Evolutionary conservation across 2,888 invertebrate species (phyloP), one percentile per base, ranked within the genome.

Genomic region (Podabrus alpinus): DNA sequence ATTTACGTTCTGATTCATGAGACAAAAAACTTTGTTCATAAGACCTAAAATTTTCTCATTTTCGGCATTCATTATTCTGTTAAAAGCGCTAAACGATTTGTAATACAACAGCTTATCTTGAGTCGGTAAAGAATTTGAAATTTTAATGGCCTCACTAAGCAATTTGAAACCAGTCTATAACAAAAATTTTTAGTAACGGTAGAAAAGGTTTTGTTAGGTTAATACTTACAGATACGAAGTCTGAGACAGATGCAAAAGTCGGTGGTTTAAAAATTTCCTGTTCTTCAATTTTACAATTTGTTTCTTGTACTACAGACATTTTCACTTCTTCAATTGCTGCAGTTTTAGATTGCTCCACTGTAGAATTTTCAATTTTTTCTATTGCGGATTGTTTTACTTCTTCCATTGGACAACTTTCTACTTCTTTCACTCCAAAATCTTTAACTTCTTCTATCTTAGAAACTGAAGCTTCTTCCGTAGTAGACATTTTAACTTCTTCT

Each of bases 11-110:
- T 92, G 84, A 29, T 91, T 90, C 77, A 91, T 89, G 75, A 88
- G 86, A 79, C 88, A 86, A 78, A 93, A 80, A 80, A 91, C 86
- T 83, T 89, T 84, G 80, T 91, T 89, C 84, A 92, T 90, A 81
- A 91, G 82, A 80, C 89, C 89, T 59, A 94, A 85, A 66, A 96
- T 89, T 82, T 91, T 90, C 78, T 91, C 89, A 4, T 92, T 90
- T 84, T 95, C 91, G 66, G 89, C 85, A 76, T 90, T 90, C 81
- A 94, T 90, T 9, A 93, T 89, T 79, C 90, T 89, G 59, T 92
- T 90, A 84, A 96, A 97, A 15, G 92, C 91, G 5, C 93, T 91
- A 85, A 92, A 94, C n/a, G 94, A 94, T 69, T 91, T 91, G 83
- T 94, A 95, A 75, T 93, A 91, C 81, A 93, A 91, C 84, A 92